Evolutionary conservation across 2,888 invertebrate species (phyloP).

Genomic region (Agrochola macilenta): DNA sequence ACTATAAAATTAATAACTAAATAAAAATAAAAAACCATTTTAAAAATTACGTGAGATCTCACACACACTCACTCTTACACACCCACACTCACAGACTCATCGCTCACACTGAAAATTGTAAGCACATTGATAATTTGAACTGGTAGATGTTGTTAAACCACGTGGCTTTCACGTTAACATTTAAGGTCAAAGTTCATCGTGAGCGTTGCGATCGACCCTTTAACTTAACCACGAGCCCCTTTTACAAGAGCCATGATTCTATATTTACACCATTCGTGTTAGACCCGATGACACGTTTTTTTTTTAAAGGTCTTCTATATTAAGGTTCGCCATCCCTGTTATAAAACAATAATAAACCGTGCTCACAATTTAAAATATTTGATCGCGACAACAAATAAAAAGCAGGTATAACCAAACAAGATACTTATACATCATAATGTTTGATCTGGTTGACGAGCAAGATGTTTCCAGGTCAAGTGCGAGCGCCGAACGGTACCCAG

Average conservation of each 20-base stretch:
- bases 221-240: not conserved
- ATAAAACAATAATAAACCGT: not conserved
- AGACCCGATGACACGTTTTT: not conserved
- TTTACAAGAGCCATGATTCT: not conserved
- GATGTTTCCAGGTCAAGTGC: slow-evolving; percentile 75
- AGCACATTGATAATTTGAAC: not conserved
- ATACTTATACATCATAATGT: slow-evolving; percentile 47
- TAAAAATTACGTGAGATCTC: too few species aligned
- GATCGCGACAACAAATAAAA: slow-evolving; percentile 7
- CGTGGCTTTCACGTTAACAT: too few species aligned
- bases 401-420: slow-evolving; percentile 57
- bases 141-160: not conserved
- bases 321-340: not conserved
- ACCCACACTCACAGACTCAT: too few species aligned
- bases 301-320: too few species aligned
- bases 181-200: not conserved
- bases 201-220: not conserved
- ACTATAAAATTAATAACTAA: not conserved
- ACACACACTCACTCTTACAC: too few species aligned
- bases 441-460: slow-evolving; percentile 62
- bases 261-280: not conserved
- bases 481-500: slow-evolving; percentile 75
- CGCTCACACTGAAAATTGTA: not conserved
- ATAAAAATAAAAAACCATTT: not conserved
- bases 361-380: not conserved